Evolutionary conservation across 1,140 invertebrate genomes (phyloP), one percentile per base, ranked within the genome.

Genomic region (Camponotus vicinus): DNA sequence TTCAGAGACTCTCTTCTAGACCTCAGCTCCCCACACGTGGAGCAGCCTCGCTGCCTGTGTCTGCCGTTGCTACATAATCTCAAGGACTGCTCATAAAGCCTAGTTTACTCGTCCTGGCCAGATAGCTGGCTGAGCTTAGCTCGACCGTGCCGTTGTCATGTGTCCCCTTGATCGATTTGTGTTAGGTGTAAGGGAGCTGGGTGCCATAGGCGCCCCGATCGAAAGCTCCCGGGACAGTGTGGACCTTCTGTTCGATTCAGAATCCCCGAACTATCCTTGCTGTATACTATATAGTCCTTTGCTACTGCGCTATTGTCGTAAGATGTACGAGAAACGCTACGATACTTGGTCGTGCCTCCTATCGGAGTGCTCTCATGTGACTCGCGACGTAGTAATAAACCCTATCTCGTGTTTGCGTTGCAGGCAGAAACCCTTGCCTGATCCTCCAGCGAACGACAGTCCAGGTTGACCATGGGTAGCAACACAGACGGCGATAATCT

Each of bases 401-500:
- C 55, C 71, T 86, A 6, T 88, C 84, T 87, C 88, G 70, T 92
- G 86, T 92, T 86, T 92, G 80, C 86, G 69, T 92, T 92, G 85
- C 91, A 92, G 91, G 88, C 79, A 71, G 42, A 45, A 21, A 82
- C 67, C 27, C 15, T 52, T 52, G 49, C 49, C 64, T 64, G 69
- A 52, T 79, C 45, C 11, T 18, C 85, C 80, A 78, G 76, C 49
- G 59, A 71, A 34, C 52, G 52, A 69, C 52, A 61, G 13, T n/a
- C 37, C 67, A 21, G 59, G 34, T 83, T 86, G 59, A 82, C 59
- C 63, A 91, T 93, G 91, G 93, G 92, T 18, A 93, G 84, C 84
- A 96, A 95, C 88, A 95, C 95, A 15, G 97, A 97, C 91, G 96
- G 96, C 84, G 97, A 97, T 88, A 97, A 97, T 94, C 95, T 97